phyloP scores from a whole-genome alignment of 2,888 invertebrate genomes.

The Drosophila birchii region DNA sequence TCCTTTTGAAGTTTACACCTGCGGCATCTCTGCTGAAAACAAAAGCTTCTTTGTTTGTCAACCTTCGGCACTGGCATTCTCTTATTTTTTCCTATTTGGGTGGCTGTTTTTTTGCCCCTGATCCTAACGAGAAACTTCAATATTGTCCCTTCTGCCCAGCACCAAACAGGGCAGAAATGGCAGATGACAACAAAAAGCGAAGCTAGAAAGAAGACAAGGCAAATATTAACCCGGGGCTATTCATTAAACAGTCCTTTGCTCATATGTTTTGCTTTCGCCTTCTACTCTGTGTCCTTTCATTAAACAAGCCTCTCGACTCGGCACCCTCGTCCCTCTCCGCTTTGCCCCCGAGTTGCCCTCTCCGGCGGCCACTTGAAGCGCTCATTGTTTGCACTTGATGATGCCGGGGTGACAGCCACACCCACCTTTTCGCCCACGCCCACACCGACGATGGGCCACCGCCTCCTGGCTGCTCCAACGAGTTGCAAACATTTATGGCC shows the following conservation, averaged over 20 bases:
- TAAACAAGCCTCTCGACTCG: slow-evolving; percentile 35
- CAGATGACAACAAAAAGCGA: slow-evolving; percentile 25
- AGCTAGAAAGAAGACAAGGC: slow-evolving; percentile 51
- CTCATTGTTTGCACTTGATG: slow-evolving; percentile 57
- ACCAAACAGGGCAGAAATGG: slow-evolving; percentile 52
- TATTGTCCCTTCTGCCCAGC: slow-evolving; percentile 70
- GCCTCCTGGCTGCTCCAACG: slow-evolving; percentile 5
- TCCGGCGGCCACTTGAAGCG: slow-evolving; percentile 43
- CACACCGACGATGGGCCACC: slow-evolving; percentile 1
- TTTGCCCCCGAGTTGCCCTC: neutral
- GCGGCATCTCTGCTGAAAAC: slow-evolving; percentile 59
- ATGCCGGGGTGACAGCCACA: slow-evolving; percentile 47
- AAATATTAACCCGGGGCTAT: slow-evolving; percentile 76
- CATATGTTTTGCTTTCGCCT: slow-evolving; percentile 68
- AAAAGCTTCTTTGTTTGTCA: slow-evolving; percentile 70
- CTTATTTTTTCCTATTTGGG: slow-evolving; percentile 15
- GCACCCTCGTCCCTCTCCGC: neutral
- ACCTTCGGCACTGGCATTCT: slow-evolving; percentile 43
- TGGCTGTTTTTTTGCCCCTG: slow-evolving; percentile 23
- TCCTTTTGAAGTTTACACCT: slow-evolving; percentile 67
- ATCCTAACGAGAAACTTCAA: slow-evolving; percentile 71
- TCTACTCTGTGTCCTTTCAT: slow-evolving; percentile 46
- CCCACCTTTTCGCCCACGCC: slow-evolving; percentile 38
- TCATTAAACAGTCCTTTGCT: slow-evolving; percentile 77
- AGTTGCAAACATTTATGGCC: slow-evolving; percentile 48